These are phyloP conservation scores for Telmatherina bonti DNA, from an alignment of 2,797 vertebrate species.

Conservation along the genomic window DNA sequence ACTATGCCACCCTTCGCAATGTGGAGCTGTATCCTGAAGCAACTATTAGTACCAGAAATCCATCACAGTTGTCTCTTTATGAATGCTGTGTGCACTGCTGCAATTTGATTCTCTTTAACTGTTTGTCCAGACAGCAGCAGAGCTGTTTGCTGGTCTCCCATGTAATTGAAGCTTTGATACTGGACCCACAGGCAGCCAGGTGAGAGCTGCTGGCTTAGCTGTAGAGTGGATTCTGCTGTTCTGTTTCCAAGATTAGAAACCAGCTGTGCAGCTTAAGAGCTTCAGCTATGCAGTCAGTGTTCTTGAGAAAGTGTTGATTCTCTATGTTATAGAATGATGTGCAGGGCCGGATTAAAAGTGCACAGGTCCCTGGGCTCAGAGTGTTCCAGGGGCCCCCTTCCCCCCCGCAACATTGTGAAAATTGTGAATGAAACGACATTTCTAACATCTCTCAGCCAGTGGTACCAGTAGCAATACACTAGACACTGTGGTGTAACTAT, in stretches of 20 bases:
- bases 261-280: background rate
- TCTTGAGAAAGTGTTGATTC: background rate
- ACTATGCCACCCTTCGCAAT: conserved; percentile 93
- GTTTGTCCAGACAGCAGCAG: conserved; percentile 91
- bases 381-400: no score
- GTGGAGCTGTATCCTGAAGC: conserved; percentile 95
- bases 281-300: background rate
- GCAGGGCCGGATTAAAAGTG: no score
- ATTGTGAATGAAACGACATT: no score
- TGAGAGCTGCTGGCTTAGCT: conserved; percentile 60
- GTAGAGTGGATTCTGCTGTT: background rate
- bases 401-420: no score
- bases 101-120: conserved; percentile 72
- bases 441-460: no score
- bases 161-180: conserved; percentile 94
- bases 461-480: no score
- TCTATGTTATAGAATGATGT: background rate
- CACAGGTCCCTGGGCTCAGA: no score
- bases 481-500: no score
- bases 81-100: background rate
- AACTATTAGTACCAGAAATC: background rate
- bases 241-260: background rate
- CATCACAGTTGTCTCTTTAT: background rate
- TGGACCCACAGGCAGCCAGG: conserved; percentile 95
- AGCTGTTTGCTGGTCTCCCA: conserved; percentile 96